phyloP scores from a whole-genome alignment of 1,140 invertebrate species.

The Cydia strobilella region DNA sequence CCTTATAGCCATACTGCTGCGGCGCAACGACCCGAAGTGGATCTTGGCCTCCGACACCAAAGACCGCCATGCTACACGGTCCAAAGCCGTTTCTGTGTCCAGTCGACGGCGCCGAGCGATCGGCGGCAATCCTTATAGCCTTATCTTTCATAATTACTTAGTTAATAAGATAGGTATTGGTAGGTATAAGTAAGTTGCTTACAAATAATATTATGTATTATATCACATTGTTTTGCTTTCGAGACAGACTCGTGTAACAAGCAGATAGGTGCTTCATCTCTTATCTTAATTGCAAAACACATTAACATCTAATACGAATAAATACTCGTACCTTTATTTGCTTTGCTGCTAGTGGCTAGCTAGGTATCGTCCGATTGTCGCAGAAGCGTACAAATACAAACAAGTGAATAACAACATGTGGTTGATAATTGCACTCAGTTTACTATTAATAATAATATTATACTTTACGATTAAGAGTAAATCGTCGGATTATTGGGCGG shows the following conservation, averaged over 20 bases:
- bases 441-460: not conserved
- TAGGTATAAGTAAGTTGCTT: no score
- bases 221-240: not conserved
- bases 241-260: not conserved
- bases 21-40: no score
- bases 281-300: not conserved
- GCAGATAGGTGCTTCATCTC: not conserved
- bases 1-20: no score
- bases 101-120: no score
- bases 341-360: not conserved
- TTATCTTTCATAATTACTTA: no score
- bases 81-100: no score
- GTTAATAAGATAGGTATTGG: not conserved
- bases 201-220: not conserved
- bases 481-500: not conserved
- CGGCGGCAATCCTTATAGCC: no score
- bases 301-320: not conserved
- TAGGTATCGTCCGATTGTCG: not conserved
- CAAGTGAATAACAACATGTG: conserved; percentile 2
- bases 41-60: no score
- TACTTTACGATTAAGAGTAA: not conserved
- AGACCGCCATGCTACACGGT: no score
- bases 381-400: conserved; percentile 3
- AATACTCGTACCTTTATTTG: not conserved
- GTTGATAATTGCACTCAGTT: not conserved